These are phyloP conservation scores for Listronotus bonariensis DNA, from an alignment of 1,140 invertebrate genomes.

Conservation along the genomic window DNA sequence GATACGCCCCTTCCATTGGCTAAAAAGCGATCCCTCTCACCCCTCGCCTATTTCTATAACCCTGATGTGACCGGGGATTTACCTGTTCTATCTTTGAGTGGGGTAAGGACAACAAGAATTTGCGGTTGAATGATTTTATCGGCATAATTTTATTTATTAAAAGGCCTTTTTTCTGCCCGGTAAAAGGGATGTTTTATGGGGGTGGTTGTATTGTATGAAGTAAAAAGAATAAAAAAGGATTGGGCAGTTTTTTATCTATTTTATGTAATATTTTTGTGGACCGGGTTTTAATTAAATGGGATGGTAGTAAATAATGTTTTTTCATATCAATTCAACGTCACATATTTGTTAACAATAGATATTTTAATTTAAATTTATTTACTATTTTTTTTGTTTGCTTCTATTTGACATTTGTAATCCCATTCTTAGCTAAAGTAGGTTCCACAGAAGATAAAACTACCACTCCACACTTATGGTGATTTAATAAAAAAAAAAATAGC, in stretches of 20 bases:
- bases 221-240: slow-evolving; percentile 5
- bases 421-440: no score
- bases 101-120: slow-evolving; percentile 26
- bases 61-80: slow-evolving; percentile 8
- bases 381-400: no score
- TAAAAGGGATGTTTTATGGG: slow-evolving; percentile 20
- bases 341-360: no score
- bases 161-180: not conserved
- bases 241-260: slow-evolving; percentile 5
- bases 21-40: slow-evolving; percentile 12
- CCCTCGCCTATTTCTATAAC: slow-evolving; percentile 1
- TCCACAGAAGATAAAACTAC: no score
- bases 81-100: slow-evolving; percentile 18
- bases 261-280: not conserved
- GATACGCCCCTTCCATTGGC: slow-evolving; percentile 22
- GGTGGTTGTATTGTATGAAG: slow-evolving; percentile 15
- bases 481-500: no score
- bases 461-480: no score
- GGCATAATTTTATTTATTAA: slow-evolving; percentile 13
- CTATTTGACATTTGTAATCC: no score
- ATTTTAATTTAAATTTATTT: no score
- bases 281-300: not conserved
- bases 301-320: no score
- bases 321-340: no score
- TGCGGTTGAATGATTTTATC: slow-evolving; percentile 32